These are phyloP conservation scores for Amblyjoppa fuscipennis DNA, from an alignment of 2,888 invertebrate species.

Conservation along the genomic window DNA sequence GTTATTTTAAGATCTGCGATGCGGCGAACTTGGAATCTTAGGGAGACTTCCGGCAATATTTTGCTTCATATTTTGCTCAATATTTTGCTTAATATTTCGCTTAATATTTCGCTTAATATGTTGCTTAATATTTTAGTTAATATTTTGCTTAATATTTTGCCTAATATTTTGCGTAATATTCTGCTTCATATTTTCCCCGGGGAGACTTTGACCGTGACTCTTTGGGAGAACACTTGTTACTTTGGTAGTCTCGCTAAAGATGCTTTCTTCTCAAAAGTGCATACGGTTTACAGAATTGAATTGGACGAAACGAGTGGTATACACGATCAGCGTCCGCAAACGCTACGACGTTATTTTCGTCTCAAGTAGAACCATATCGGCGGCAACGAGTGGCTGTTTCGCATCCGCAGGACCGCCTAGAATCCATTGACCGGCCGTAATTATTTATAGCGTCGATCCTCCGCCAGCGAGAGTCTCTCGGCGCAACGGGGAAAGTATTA, in stretches of 20 bases:
- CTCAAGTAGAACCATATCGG: conserved; percentile 66
- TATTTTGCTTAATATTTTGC: too few relatives aligned
- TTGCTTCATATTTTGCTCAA: too few relatives aligned
- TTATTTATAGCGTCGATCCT: conserved; percentile 77
- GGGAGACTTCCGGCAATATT: too few relatives aligned
- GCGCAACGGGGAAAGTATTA: conserved; percentile 44
- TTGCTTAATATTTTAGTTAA: too few relatives aligned
- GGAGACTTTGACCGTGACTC: background rate
- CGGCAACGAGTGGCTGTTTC: conserved; percentile 62
- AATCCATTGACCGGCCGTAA: conserved; percentile 66
- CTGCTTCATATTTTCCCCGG: too few relatives aligned
- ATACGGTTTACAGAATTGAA: conserved; percentile 14
- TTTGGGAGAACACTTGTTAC: background rate
- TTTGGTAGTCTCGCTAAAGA: background rate
- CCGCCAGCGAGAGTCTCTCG: conserved; percentile 46
- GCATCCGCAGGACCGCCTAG: conserved; percentile 68
- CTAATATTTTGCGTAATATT: too few relatives aligned
- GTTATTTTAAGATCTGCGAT: too few relatives aligned
- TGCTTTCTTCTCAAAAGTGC: conserved; percentile 1
- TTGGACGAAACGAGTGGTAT: conserved; percentile 26
- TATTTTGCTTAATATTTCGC: too few relatives aligned
- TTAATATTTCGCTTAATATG: too few relatives aligned
- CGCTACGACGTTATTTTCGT: conserved; percentile 58
- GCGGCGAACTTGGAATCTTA: too few relatives aligned
- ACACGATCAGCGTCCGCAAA: conserved; percentile 22